A percentile compares a stretch with the other conserved stretches of the same genome.
phyloP scores from a whole-genome alignment of 2,888 invertebrate genomes.

The Macropis europaea region DNA sequence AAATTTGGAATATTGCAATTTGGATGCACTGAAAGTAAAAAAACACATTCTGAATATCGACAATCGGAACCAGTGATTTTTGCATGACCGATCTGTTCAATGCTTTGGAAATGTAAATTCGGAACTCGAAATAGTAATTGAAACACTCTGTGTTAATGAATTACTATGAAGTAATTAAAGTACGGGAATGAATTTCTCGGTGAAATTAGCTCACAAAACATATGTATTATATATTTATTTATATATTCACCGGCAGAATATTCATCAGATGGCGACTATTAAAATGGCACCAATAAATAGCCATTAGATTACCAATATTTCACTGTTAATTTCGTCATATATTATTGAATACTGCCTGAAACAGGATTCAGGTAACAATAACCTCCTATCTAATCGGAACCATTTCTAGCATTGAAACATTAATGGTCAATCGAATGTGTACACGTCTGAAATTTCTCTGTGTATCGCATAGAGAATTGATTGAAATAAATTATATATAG shows the following conservation, averaged over 20 bases:
- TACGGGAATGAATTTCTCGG: background rate
- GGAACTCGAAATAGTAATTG: background rate
- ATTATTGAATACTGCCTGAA: slow-evolving; percentile 29
- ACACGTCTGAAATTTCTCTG: background rate
- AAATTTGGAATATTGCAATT: no score
- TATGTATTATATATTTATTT: no score
- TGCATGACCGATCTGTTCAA: background rate
- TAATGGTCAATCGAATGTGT: background rate
- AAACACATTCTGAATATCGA: no score
- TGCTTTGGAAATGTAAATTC: background rate
- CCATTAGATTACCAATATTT: slow-evolving; percentile 30
- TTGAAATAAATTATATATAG: background rate
- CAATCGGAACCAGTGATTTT: no score
- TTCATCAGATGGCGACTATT: slow-evolving; percentile 33
- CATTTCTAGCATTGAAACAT: background rate
- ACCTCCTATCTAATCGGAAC: slow-evolving; percentile 1
- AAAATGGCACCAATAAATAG: slow-evolving; percentile 35
- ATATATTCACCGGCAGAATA: background rate
- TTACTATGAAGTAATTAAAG: slow-evolving; percentile 14
- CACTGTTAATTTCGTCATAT: slow-evolving; percentile 45
- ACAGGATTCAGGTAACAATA: slow-evolving; percentile 17
- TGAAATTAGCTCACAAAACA: background rate
- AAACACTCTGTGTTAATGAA: background rate
- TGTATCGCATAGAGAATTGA: background rate
- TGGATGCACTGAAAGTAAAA: no score